phyloP scores from a whole-genome alignment of 2,113 vertebrate species.

The Natator depressus region DNA sequence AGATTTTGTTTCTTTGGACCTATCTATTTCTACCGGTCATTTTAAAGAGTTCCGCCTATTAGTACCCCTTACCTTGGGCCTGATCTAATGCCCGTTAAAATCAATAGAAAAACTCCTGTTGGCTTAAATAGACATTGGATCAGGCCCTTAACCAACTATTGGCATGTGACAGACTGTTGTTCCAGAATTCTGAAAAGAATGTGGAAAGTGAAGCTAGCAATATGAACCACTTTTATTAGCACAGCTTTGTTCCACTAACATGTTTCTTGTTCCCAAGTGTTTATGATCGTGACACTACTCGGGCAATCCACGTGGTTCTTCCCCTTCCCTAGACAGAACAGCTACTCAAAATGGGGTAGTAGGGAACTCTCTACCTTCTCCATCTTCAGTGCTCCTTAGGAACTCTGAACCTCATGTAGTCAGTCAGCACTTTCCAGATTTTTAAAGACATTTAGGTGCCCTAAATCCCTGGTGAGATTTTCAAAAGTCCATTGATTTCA shows the following conservation, averaged over 20 bases:
- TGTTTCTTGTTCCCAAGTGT: not conserved
- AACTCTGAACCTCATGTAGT: not conserved
- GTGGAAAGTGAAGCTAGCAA: not conserved
- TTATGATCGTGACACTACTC: not conserved
- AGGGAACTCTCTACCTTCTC: not conserved
- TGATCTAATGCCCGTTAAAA: not conserved
- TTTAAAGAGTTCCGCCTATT: not conserved
- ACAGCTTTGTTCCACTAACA: not conserved
- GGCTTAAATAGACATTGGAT: not conserved
- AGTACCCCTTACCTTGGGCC: not conserved
- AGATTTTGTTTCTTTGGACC: not conserved
- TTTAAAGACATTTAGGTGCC: not conserved
- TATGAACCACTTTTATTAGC: not conserved
- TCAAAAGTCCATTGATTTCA: not conserved
- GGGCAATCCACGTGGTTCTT: not conserved
- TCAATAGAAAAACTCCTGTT: not conserved
- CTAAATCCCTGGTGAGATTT: not conserved
- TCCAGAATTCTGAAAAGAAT: constrained; percentile 9
- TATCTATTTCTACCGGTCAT: not conserved
- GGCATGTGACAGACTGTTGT: not conserved
- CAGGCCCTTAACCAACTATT: not conserved
- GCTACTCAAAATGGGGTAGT: not conserved
- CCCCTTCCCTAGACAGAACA: not conserved
- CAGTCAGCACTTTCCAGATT: not conserved
- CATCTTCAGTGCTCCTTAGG: not conserved